Conservation (phyloP, 1,140 invertebrate species). For the Eciton burchellii region DNA sequence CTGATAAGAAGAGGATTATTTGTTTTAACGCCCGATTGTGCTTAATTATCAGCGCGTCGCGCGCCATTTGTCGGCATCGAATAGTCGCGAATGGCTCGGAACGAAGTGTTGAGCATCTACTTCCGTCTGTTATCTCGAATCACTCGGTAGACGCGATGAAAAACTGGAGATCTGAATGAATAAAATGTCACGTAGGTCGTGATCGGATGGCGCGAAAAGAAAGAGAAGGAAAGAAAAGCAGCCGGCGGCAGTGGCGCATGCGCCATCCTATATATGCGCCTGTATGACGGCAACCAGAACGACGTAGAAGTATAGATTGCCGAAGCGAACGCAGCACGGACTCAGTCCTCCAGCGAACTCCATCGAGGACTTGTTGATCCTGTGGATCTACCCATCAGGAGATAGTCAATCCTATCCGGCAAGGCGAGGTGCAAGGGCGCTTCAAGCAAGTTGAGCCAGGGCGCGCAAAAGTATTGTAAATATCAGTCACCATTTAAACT, state of each 20-base stretch:
- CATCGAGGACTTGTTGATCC: constrained; percentile 80
- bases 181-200: constrained; percentile 70
- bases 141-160: background rate
- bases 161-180: constrained; percentile 65
- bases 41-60: background rate
- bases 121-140: background rate
- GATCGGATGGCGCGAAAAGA: constrained; percentile 67
- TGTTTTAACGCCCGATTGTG: background rate
- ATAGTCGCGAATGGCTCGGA: background rate
- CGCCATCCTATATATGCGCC: constrained; percentile 71
- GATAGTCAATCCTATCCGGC: constrained; percentile 31
- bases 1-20: background rate
- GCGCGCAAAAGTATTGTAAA: constrained; percentile 43
- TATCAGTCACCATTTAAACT: background rate
- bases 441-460: constrained; percentile 20
- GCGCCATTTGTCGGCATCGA: background rate
- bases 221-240: constrained; percentile 55
- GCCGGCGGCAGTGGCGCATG: constrained; percentile 69
- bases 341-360: constrained; percentile 78
- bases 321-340: constrained; percentile 65
- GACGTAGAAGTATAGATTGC: constrained; percentile 81
- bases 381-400: constrained; percentile 31
- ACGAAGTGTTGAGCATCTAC: background rate
- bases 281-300: constrained; percentile 76
- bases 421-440: constrained; percentile 14